A percentile compares a stretch with the other conserved stretches of the same genome.
These are phyloP conservation scores for Orthonyx spaldingii DNA, from an alignment of 2,113 vertebrate genomes.

Conservation along the genomic window DNA sequence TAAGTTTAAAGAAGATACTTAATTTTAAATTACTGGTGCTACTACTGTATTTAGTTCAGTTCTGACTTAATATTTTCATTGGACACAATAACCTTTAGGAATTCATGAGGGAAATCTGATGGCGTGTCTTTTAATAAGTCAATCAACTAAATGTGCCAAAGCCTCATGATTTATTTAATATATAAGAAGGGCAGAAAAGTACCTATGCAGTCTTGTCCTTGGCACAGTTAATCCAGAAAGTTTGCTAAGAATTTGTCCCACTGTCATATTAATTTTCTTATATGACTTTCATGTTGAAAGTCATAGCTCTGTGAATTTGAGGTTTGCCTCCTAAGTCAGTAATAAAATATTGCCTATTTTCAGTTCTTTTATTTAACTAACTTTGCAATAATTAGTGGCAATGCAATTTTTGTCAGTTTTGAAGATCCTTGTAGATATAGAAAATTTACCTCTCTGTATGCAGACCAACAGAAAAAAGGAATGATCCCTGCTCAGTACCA, in stretches of 20 bases:
- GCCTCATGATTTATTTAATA: neutral
- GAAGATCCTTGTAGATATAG: neutral
- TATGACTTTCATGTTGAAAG: neutral
- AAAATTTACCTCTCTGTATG: neutral
- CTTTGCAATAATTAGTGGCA: neutral
- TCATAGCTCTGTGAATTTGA: neutral
- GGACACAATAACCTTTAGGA: neutral
- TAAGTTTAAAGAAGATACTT: neutral
- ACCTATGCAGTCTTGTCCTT: neutral
- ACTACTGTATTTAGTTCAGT: neutral
- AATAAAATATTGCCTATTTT: neutral
- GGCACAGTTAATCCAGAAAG: neutral
- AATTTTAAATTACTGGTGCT: neutral
- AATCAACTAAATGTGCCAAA: neutral
- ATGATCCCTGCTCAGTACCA: neutral
- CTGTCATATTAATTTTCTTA: neutral
- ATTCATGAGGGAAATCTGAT: neutral
- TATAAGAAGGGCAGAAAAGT: neutral
- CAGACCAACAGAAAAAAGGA: neutral
- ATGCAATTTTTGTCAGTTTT: neutral
- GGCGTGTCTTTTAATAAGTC: neutral
- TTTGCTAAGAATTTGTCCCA: neutral
- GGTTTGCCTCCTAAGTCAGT: neutral
- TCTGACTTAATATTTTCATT: conserved; percentile 5
- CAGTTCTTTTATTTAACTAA: neutral